Base-by-base conservation (phyloP, 1,140 invertebrate species). In the Ceratitis capitata region DNA sequence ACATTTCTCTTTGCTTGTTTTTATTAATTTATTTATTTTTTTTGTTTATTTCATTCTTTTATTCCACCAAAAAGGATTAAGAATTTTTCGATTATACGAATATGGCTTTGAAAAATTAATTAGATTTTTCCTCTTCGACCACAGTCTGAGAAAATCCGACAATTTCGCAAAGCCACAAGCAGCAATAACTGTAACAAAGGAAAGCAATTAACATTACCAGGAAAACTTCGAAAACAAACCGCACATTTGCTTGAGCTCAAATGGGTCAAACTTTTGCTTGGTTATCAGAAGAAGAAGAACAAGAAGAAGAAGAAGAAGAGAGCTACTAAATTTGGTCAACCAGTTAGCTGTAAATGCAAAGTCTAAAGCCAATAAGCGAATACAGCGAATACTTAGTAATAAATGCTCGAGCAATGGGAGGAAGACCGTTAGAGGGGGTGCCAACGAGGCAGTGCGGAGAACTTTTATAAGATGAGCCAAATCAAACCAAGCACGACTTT, bases 201-300 rank as follows among this genome's bases (percentile, higher is more conserved):
- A 45, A 45, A 45, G 69, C 69, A 78, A 78, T 78, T 78, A 78
- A 78, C 39, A 78, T 78, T 78, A 47, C 69, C 39, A 47, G n/a
- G 29, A 16, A 45, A 78, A 78, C 69, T 78, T 78, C 69, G 39
- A 78, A 78, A 23, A 78, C 39, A 78, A 78, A 78, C 69, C 69
- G 69, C 69, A 78, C 42, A 78, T 78, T 78, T 78, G 69, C 69
- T 78, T 78, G 32, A 35, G 16, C 29, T 35, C 64, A 39, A 74
- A 74, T 74, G 7, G 69, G 39, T 45, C 69, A 78, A 78, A 78
- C 69, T 78, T 69, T 69, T 69, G 39, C 7, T 69, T 35, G n/a
- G n/a, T n/a, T n/a, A n/a, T n/a, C n/a, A n/a, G n/a, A n/a, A n/a
- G n/a, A n/a, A n/a, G n/a, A n/a, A n/a, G n/a, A n/a, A n/a, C n/a